Evolutionary conservation across 2,113 vertebrate genomes (phyloP), one percentile per base, ranked within the genome.

Genomic region (Mystacornis crossleyi): DNA sequence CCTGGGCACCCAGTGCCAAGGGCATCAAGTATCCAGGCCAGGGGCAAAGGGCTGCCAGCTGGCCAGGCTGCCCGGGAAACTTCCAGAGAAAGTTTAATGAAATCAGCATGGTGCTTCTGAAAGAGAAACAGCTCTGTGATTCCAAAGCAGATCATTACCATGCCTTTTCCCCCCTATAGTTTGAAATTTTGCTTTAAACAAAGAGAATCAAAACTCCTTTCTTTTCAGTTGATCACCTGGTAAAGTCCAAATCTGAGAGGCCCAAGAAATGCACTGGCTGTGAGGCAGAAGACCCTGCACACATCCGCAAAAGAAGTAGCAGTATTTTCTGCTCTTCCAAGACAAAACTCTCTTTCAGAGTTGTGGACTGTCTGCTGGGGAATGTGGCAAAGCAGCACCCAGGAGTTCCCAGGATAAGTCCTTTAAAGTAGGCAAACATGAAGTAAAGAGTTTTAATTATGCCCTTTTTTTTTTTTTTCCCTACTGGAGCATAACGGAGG

Each of bases 61-160:
- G 74, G 62, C n/a, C 71, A 8, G 60, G 31, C 54, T 57, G 72
- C 58, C 54, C 3, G 0, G 31, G 14, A 25, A 50, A 31, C 17
- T 74, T 70, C 85, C 90, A 90, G 43, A 54, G 88, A 65, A 58
- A 36, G 29, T 29, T 45, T 74, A 89, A 78, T 91, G 72, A 54
- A 93, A 78, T 26, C 92, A 78, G 34, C 14, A 51, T 67, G 65
- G 31, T 13, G 8, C 77, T 91, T 79, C 71, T 75, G 81, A 69
- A n/a, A 31, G 65, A 45, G 36, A 82, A 67, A 72, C 29, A n/a
- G 60, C 60, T 55, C 77, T 53, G 51, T n/a, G 18, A 74, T 86
- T 78, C 78, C 65, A 84, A 66, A 83, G 60, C 38, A 64, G 69
- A 29, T 12, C 7, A 1, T 60, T 77, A 40, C 48, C 24, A 1